Evolutionary conservation across 2,888 invertebrate species (phyloP).

Genomic region (Nemapogon koenigi): DNA sequence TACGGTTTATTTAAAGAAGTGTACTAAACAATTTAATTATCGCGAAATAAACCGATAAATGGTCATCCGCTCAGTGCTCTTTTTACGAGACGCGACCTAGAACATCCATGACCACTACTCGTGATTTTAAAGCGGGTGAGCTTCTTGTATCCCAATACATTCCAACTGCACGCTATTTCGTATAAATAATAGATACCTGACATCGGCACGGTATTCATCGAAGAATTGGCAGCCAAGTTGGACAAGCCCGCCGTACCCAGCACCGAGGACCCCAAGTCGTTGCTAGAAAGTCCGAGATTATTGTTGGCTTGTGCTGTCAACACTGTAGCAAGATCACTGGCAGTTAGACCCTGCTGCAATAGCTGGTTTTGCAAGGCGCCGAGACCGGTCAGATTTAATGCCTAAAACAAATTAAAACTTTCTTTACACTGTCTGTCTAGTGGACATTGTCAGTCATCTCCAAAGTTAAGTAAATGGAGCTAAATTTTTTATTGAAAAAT

Average conservation of each 20-base stretch:
- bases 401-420: constrained; percentile 33
- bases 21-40: too few relatives aligned
- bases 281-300: constrained; percentile 21
- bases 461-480: too few relatives aligned
- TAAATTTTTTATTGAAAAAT: too few relatives aligned
- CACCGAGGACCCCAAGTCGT: constrained; percentile 4
- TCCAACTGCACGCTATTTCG: background rate
- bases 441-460: too few relatives aligned
- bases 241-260: constrained; percentile 30
- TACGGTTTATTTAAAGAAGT: too few relatives aligned
- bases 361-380: constrained; percentile 56
- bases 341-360: constrained; percentile 54
- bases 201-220: constrained; percentile 37
- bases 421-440: too few relatives aligned
- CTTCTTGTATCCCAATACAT: too few relatives aligned
- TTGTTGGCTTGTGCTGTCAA: constrained; percentile 38
- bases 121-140: too few relatives aligned
- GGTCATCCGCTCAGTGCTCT: too few relatives aligned
- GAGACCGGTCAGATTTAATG: constrained; percentile 46
- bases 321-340: constrained; percentile 46
- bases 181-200: constrained; percentile 30
- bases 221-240: constrained; percentile 22
- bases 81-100: too few relatives aligned
- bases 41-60: too few relatives aligned
- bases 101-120: too few relatives aligned